Evolutionary conservation across 2,888 invertebrate genomes (phyloP).

Genomic region (Aelia acuminata): DNA sequence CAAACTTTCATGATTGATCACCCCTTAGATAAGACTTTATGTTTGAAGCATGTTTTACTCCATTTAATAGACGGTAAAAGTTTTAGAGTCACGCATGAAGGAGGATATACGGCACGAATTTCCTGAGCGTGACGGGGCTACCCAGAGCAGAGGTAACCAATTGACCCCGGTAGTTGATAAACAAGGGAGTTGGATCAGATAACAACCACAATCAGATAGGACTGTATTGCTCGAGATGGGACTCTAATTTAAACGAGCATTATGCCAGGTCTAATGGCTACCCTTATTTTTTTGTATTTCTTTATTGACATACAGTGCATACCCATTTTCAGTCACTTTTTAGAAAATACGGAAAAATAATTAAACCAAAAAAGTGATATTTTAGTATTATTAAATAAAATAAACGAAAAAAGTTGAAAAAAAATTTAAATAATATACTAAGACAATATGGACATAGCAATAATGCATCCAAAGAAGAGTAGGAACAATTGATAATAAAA

Average conservation of each 20-base stretch:
- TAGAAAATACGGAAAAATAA: not conserved
- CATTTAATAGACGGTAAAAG: not conserved
- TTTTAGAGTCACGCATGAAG: not conserved
- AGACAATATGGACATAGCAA: too few species aligned
- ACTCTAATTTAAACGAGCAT: slow-evolving; percentile 3
- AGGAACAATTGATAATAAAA: too few species aligned
- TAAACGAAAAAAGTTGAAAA: too few species aligned
- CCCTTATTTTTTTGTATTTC: not conserved
- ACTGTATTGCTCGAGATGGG: not conserved
- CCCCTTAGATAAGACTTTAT: not conserved
- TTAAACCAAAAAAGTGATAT: not conserved
- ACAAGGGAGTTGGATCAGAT: not conserved
- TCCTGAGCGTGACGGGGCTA: not conserved
- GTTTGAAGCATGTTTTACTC: not conserved
- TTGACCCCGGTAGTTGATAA: not conserved
- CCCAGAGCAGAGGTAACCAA: not conserved
- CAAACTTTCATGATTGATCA: not conserved
- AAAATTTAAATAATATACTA: too few species aligned
- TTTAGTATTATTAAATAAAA: too few species aligned
- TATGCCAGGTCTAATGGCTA: not conserved
- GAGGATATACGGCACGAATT: not conserved
- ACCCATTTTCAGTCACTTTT: too few species aligned
- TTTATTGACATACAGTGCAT: not conserved
- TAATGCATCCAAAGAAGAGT: too few species aligned
- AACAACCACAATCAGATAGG: not conserved